Base-by-base conservation (phyloP, 2,888 invertebrate species). In the Cerastoderma edule region DNA sequence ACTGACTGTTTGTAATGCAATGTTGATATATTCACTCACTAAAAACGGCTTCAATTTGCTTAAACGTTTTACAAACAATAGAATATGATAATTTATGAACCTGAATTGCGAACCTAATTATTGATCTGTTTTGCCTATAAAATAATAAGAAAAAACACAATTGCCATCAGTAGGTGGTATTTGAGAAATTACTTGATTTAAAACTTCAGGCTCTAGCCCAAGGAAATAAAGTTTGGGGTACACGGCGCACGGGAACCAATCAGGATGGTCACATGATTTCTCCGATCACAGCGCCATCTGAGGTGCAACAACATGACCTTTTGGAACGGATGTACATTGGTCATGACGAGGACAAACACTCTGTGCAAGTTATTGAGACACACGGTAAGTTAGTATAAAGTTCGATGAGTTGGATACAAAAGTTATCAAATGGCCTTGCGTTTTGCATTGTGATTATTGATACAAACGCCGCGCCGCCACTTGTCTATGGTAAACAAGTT, bases 251-350 rank as follows among this genome's bases (percentile, higher is more conserved):
- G 8, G 81, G 72, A 44, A 73, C 64, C 19, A 83, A 83, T 63
- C 82, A 83, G 54, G 79, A 83, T 53, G 82, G 82, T 4, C 67
- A 69, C 2, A 72, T 67, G 35, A 57, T 70, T 30, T 67, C 72
- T 6, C 82, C 82, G 8, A 77, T 83, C 8, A 83, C 76, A 30
- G 77, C 79, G 24, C 82, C 82, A 24, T 79, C 79, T 54, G 77
- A 69, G 4, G 46, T 56, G 19, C 82, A 83, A 63, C 82, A 83
- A 46, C 27, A 57, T n/a, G 69, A 60, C 33, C 54, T 82, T 10
- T 44, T 82, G 30, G 39, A 57, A 16, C 63, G 69, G 33, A 53
- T 82, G 0, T 78, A 82, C 64, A 48, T 27, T 5, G 16, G 67
- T 13, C 66, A 72, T 44, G 56, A 69, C 24, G 50, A 68, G n/a